These are phyloP conservation scores for Zaprionus davidi DNA, from an alignment of 1,140 invertebrate genomes.

Conservation along the genomic window DNA sequence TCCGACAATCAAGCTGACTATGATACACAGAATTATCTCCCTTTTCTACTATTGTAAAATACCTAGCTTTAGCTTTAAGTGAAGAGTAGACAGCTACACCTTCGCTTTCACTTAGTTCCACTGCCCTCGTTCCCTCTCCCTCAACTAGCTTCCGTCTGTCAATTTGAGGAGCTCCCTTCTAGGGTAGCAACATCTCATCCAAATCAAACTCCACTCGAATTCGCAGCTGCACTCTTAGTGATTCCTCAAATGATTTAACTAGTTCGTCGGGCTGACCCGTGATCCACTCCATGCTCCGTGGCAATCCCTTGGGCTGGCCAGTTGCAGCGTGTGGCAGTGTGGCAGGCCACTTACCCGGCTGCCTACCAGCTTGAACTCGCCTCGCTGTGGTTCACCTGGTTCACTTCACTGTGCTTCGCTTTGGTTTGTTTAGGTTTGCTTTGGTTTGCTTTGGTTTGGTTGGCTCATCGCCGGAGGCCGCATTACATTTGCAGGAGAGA, in stretches of 20 bases:
- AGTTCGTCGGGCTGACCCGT: slow-evolving; percentile 35
- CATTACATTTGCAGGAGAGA: slow-evolving; percentile 64
- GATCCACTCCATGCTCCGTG: not conserved
- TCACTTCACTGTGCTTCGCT: not conserved
- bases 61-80: not conserved
- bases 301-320: slow-evolving; percentile 16
- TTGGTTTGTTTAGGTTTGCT: not conserved
- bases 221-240: slow-evolving; percentile 14
- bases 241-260: slow-evolving; percentile 55
- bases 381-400: not conserved
- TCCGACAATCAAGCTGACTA: no score
- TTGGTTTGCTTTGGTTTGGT: slow-evolving; percentile 24
- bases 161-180: not conserved
- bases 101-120: not conserved
- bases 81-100: not conserved
- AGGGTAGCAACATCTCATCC: not conserved
- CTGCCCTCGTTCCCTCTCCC: not conserved
- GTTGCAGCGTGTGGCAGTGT: slow-evolving; percentile 13
- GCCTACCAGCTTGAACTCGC: slow-evolving; percentile 40
- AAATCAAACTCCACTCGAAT: not conserved
- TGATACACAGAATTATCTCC: no score
- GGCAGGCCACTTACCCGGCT: slow-evolving; percentile 15
- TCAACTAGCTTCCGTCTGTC: not conserved
- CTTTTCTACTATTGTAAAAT: no score
- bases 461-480: slow-evolving; percentile 42